Percentiles rank a stretch among this genome's conserved stretches.
Evolutionary conservation across 2,888 invertebrate species (phyloP).

Genomic region (Agriopis leucophaearia): DNA sequence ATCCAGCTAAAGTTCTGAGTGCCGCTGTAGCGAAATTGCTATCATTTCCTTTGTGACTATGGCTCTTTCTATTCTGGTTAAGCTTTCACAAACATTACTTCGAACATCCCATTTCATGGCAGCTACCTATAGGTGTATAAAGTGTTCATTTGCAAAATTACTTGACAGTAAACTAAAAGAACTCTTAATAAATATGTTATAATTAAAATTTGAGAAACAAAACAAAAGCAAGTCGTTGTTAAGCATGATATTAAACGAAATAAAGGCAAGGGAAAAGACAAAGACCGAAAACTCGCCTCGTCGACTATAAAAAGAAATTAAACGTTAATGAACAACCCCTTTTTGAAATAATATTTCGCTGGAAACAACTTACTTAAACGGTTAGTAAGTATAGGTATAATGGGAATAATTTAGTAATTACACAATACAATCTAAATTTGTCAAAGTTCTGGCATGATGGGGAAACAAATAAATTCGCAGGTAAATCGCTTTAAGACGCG

Average conservation of each 20-base stretch:
- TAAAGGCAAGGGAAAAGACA: constrained; percentile 49
- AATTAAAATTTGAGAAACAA: constrained; percentile 44
- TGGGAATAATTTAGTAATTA: background rate
- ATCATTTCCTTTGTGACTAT: constrained; percentile 40
- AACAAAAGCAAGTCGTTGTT: constrained; percentile 37
- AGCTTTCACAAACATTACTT: constrained; percentile 38
- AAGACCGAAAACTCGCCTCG: constrained; percentile 48
- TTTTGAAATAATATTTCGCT: constrained; percentile 52
- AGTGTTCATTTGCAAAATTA: constrained; percentile 27
- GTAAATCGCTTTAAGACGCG: background rate
- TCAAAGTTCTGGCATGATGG: too few relatives aligned
- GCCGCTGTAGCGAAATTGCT: constrained; percentile 32
- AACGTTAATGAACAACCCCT: constrained; percentile 56
- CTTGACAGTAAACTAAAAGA: constrained; percentile 19
- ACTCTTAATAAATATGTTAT: constrained; percentile 21
- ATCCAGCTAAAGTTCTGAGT: constrained; percentile 28
- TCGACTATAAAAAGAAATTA: constrained; percentile 57
- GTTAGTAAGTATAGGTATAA: background rate
- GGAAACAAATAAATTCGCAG: background rate
- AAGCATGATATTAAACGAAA: constrained; percentile 49
- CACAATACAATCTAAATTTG: too few relatives aligned
- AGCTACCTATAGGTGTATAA: constrained; percentile 23
- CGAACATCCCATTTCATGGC: constrained; percentile 35
- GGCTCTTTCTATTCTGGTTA: constrained; percentile 34
- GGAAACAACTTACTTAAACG: constrained; percentile 29